phyloP scores from a whole-genome alignment of 2,113 vertebrate genomes.

The Cavia aperea region DNA sequence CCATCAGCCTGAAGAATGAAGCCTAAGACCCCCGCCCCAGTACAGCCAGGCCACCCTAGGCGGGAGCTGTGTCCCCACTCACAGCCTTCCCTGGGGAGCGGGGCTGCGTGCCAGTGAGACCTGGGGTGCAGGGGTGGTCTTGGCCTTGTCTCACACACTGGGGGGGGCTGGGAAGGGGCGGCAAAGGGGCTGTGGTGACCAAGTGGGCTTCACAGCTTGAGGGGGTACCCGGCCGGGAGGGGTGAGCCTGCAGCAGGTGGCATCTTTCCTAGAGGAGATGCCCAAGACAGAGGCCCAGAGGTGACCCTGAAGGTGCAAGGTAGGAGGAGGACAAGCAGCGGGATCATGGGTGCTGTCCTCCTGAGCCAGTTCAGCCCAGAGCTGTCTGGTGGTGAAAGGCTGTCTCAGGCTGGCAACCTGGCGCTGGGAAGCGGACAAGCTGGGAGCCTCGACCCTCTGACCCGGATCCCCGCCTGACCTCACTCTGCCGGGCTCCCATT shows the following conservation, averaged over 20 bases:
- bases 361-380: neutral
- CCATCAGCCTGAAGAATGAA: neutral
- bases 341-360: accelerated
- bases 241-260: accelerated
- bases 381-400: too few relatives aligned
- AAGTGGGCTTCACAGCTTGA: neutral
- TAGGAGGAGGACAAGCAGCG: accelerated
- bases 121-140: too few relatives aligned
- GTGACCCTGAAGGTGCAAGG: neutral
- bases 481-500: neutral
- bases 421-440: neutral
- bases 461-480: neutral
- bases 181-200: neutral
- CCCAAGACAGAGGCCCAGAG: neutral
- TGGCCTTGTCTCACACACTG: neutral
- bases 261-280: accelerated
- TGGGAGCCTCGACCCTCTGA: neutral
- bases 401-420: neutral
- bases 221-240: accelerated
- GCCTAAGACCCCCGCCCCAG: accelerated
- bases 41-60: neutral
- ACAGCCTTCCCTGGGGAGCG: too few relatives aligned
- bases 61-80: neutral
- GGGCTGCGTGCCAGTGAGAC: neutral
- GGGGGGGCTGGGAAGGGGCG: too few relatives aligned